phyloP scores from a whole-genome alignment of 2,113 vertebrate species.

The Perca schrenkii region DNA sequence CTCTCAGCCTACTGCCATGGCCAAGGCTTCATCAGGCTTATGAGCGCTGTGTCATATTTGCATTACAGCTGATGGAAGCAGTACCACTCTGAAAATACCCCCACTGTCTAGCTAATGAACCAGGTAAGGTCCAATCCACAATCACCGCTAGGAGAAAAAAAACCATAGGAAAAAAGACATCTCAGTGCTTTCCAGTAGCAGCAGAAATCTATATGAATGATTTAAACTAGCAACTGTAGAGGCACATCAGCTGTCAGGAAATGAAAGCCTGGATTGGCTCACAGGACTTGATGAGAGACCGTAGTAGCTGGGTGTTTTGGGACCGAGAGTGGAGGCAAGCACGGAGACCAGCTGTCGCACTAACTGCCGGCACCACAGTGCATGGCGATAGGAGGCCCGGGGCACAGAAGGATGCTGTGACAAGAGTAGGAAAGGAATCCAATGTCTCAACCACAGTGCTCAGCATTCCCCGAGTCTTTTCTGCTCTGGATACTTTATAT shows the following conservation, averaged over 20 bases:
- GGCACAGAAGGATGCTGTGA: conserved; percentile 61
- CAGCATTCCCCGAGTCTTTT: conserved; percentile 43
- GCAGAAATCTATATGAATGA: conserved; percentile 76
- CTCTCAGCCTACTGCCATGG: conserved; percentile 73
- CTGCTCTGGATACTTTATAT: conserved; percentile 55
- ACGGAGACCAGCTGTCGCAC: conserved; percentile 78
- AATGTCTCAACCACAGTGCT: conserved; percentile 35
- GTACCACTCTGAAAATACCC: conserved; percentile 55
- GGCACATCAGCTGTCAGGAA: conserved; percentile 74
- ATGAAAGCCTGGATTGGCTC: conserved; percentile 79
- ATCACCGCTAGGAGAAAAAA: background rate
- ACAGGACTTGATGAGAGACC: conserved; percentile 65
- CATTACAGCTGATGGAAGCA: conserved; percentile 72
- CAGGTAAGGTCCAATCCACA: conserved; percentile 60
- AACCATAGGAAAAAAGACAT: conserved; percentile 28
- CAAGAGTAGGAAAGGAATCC: conserved; percentile 62
- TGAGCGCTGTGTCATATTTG: conserved; percentile 77
- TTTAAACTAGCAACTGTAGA: conserved; percentile 80
- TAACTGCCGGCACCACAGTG: conserved; percentile 65
- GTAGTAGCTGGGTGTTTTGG: conserved; percentile 57
- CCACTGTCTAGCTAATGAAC: conserved; percentile 76
- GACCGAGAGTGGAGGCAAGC: conserved; percentile 63
- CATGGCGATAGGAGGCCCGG: conserved; percentile 52
- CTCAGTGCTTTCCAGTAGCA: conserved; percentile 43
- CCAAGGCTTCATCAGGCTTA: conserved; percentile 82